Evolutionary conservation across 2,888 invertebrate genomes (phyloP).

Genomic region (Spodoptera picta): DNA sequence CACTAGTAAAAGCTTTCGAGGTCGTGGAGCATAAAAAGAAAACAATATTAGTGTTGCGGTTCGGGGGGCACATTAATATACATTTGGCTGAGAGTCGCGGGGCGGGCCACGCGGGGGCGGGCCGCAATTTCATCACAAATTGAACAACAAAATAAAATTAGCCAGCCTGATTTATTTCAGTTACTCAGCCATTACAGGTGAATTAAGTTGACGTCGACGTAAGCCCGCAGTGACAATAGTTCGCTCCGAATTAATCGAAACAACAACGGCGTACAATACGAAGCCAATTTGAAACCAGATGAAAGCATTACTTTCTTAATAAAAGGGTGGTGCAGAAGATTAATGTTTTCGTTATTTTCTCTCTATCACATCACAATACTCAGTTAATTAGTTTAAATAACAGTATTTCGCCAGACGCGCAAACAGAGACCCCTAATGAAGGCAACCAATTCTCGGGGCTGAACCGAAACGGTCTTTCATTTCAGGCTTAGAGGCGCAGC

Average conservation of each 20-base stretch:
- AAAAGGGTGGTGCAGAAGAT: constrained; percentile 65
- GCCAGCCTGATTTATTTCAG: constrained; percentile 61
- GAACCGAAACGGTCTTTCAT: constrained; percentile 83
- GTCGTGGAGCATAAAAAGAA: constrained; percentile 80
- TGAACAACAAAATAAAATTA: constrained; percentile 82
- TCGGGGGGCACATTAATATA: constrained; percentile 84
- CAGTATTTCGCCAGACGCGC: constrained; percentile 85
- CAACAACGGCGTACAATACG: constrained; percentile 47
- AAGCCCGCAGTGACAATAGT: constrained; percentile 42
- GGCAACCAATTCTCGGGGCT: constrained; percentile 80
- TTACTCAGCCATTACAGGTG: constrained; percentile 56
- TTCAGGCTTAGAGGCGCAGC: constrained; percentile 77
- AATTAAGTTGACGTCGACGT: constrained; percentile 45
- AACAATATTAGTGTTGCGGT: constrained; percentile 83
- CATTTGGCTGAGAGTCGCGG: constrained; percentile 74
- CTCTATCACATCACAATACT: constrained; percentile 80
- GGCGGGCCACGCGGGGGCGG: constrained; percentile 56
- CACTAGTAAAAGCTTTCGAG: constrained; percentile 82
- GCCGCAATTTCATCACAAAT: constrained; percentile 79
- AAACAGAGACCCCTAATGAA: constrained; percentile 86
- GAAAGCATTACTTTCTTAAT: constrained; percentile 59
- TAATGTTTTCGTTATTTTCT: constrained; percentile 78
- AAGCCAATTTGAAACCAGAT: constrained; percentile 60
- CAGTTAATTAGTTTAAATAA: constrained; percentile 86
- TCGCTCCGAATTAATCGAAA: constrained; percentile 37